Evolutionary conservation across 2,113 vertebrate genomes (phyloP).

Genomic region (Ancistrus triradiatus): DNA sequence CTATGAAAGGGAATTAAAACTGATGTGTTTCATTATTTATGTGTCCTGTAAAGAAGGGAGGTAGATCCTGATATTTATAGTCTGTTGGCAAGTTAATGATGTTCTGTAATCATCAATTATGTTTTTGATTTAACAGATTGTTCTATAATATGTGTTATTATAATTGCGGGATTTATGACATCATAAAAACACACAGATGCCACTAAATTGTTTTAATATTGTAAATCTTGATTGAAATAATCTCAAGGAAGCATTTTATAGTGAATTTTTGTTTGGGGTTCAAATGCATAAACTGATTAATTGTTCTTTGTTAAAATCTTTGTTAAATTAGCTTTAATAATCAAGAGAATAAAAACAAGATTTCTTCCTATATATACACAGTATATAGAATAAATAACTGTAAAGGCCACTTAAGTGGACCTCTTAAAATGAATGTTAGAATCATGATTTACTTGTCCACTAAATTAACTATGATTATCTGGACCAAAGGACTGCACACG

Average conservation of each 20-base stretch:
- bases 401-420: conserved; percentile 37
- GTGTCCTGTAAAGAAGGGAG: conserved; percentile 34
- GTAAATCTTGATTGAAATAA: too few relatives aligned
- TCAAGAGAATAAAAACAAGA: conserved; percentile 59
- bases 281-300: background rate
- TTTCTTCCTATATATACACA: conserved; percentile 32
- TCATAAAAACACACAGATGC: background rate
- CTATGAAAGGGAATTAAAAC: conserved; percentile 40
- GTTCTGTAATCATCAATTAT: conserved; percentile 69
- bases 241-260: too few relatives aligned
- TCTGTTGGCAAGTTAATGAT: conserved; percentile 66
- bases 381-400: conserved; percentile 36
- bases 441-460: conserved; percentile 4
- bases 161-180: background rate
- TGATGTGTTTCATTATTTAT: conserved; percentile 41
- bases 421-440: conserved; percentile 18
- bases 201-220: background rate
- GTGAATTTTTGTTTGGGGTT: too few relatives aligned
- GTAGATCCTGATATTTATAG: conserved; percentile 59
- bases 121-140: too few relatives aligned
- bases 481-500: too few relatives aligned
- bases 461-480: background rate
- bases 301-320: background rate
- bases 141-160: too few relatives aligned
- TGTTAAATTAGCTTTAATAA: conserved; percentile 58